Evolutionary conservation across 1,140 invertebrate genomes (phyloP).

Genomic region (Zophobas morio): DNA sequence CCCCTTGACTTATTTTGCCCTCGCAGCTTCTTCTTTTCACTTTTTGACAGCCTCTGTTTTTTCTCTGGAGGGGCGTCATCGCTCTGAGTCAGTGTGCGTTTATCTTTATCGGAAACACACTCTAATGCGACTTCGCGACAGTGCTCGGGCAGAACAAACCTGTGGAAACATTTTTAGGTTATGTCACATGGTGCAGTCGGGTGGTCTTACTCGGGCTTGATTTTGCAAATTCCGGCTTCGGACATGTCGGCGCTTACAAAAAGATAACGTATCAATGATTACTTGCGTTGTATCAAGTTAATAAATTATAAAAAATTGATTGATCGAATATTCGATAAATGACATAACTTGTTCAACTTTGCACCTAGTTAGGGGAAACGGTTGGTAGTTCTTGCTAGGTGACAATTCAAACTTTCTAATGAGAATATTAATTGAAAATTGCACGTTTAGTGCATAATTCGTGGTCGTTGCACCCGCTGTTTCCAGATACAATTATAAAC

Average conservation of each 20-base stretch:
- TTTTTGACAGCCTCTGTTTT: constrained; percentile 64
- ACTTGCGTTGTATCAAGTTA: no score
- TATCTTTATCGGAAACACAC: constrained; percentile 68
- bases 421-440: not conserved
- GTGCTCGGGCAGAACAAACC: constrained; percentile 68
- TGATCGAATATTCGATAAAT: no score
- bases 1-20: constrained; percentile 66
- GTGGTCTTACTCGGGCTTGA: constrained; percentile 71
- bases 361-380: no score
- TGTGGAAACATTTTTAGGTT: constrained; percentile 54
- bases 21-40: constrained; percentile 68
- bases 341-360: no score
- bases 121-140: constrained; percentile 65
- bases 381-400: no score
- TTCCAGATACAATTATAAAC: no score
- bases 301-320: no score
- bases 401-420: no score
- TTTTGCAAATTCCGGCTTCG: constrained; percentile 70
- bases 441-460: no score
- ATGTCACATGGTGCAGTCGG: constrained; percentile 48
- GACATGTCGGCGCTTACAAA: constrained; percentile 41
- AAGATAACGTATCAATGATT: no score
- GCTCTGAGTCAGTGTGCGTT: constrained; percentile 65
- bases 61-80: constrained; percentile 62
- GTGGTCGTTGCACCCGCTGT: no score